Conservation (phyloP, 2,113 vertebrate species). For the Orcinus orca region DNA sequence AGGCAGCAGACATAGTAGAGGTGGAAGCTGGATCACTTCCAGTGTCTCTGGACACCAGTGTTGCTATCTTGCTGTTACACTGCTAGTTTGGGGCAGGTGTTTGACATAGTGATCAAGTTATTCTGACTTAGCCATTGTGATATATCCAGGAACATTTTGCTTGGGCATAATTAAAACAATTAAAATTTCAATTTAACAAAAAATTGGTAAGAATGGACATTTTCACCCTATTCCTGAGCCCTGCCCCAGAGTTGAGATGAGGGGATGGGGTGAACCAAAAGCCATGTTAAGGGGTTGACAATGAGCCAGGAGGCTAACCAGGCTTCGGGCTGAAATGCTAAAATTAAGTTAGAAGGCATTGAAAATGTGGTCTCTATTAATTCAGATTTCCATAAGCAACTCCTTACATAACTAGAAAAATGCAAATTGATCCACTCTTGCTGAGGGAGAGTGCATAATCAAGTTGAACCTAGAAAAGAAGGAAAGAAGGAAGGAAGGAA, state of each 20-base stretch:
- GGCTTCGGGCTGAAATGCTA: constrained; percentile 13
- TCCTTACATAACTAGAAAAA: constrained; percentile 41
- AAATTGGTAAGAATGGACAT: background rate
- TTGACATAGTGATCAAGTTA: background rate
- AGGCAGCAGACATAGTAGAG: background rate
- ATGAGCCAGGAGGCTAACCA: background rate
- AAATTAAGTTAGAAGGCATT: constrained; percentile 42
- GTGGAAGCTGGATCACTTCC: background rate
- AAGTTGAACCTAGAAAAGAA: background rate
- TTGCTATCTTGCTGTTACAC: background rate
- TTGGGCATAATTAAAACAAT: background rate
- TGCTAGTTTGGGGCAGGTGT: background rate
- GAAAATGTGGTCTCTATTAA: constrained; percentile 30
- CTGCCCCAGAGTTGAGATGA: background rate
- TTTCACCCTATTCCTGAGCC: background rate
- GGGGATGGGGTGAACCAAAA: background rate
- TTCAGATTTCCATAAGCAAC: constrained; percentile 13
- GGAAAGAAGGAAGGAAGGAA: background rate
- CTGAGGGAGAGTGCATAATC: background rate
- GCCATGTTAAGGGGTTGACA: background rate
- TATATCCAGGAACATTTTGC: background rate
- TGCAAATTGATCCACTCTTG: constrained; percentile 8
- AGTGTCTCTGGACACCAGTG: background rate
- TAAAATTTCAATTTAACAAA: constrained; percentile 25
- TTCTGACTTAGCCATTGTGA: background rate